Percentiles rank a stretch among this genome's conserved stretches.
phyloP scores from a whole-genome alignment of 2,888 invertebrate species.

The Muscina levida region DNA sequence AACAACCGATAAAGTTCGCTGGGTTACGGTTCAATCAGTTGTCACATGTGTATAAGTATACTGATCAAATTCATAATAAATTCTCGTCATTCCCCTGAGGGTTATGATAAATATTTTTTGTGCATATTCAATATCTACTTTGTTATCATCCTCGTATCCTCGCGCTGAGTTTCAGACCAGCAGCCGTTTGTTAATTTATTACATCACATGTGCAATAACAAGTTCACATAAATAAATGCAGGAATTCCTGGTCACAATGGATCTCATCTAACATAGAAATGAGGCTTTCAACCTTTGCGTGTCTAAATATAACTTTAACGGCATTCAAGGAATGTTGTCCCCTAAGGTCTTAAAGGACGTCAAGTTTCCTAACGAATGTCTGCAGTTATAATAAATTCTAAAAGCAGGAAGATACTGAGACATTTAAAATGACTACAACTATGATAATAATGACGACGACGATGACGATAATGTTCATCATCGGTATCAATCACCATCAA shows the following conservation, averaged over 20 bases:
- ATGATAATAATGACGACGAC: too few relatives aligned
- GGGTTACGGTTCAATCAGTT: neutral
- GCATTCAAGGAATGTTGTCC: constrained; percentile 58
- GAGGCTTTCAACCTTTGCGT: constrained; percentile 25
- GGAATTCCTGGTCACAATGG: constrained; percentile 48
- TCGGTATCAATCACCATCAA: constrained; percentile 25
- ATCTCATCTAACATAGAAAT: neutral
- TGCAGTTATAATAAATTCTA: neutral
- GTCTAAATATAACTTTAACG: constrained; percentile 63
- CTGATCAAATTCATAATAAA: constrained; percentile 56
- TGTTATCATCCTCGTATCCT: too few relatives aligned
- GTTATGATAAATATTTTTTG: constrained; percentile 38
- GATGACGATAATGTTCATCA: neutral
- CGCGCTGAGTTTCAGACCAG: constrained; percentile 9
- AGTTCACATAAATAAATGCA: constrained; percentile 5
- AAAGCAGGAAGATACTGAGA: too few relatives aligned
- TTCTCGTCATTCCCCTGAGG: neutral
- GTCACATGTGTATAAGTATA: constrained; percentile 23
- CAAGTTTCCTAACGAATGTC: constrained; percentile 43
- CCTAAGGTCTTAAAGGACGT: constrained; percentile 49
- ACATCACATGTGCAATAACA: constrained; percentile 44
- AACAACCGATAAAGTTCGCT: too few relatives aligned
- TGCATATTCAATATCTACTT: too few relatives aligned
- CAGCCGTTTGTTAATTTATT: constrained; percentile 49
- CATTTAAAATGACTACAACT: too few relatives aligned